Conservation (phyloP, 2,888 invertebrate genomes). For the Amphipyra berbera region DNA sequence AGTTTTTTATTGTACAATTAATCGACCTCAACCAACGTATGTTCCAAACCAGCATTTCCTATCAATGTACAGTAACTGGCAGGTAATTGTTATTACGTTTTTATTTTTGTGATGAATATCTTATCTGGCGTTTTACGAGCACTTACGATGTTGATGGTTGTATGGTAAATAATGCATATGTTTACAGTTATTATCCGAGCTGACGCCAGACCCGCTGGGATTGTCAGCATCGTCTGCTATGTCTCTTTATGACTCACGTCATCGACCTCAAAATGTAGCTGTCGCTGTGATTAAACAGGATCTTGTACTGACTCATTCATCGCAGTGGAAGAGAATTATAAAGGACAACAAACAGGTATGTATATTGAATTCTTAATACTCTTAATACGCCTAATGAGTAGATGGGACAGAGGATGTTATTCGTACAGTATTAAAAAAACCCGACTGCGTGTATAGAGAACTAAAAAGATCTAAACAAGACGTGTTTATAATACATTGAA, state of each 20-base stretch:
- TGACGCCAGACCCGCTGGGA: constrained; percentile 92
- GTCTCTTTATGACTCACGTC: constrained; percentile 94
- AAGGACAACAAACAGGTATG: constrained; percentile 84
- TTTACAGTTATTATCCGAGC: constrained; percentile 91
- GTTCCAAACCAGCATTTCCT: constrained; percentile 96
- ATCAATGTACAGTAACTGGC: constrained; percentile 99
- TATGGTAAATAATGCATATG: constrained; percentile 69
- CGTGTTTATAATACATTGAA: too few species aligned
- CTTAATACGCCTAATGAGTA: background rate
- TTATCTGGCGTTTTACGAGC: constrained; percentile 22
- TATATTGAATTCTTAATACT: constrained; percentile 20
- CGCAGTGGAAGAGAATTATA: constrained; percentile 88
- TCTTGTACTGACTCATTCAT: constrained; percentile 91
- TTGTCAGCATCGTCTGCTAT: constrained; percentile 92
- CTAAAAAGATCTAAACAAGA: too few species aligned
- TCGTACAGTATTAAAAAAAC: background rate
- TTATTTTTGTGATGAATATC: background rate
- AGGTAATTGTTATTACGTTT: constrained; percentile 85
- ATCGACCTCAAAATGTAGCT: constrained; percentile 91
- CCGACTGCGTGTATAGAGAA: too few species aligned
- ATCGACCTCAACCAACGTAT: constrained; percentile 98
- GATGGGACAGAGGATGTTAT: background rate
- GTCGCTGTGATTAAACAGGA: constrained; percentile 91
- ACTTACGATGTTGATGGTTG: constrained; percentile 44
- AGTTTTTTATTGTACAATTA: constrained; percentile 97